Base-by-base conservation (phyloP, 1,140 invertebrate species). In the Lordiphosa mommai region DNA sequence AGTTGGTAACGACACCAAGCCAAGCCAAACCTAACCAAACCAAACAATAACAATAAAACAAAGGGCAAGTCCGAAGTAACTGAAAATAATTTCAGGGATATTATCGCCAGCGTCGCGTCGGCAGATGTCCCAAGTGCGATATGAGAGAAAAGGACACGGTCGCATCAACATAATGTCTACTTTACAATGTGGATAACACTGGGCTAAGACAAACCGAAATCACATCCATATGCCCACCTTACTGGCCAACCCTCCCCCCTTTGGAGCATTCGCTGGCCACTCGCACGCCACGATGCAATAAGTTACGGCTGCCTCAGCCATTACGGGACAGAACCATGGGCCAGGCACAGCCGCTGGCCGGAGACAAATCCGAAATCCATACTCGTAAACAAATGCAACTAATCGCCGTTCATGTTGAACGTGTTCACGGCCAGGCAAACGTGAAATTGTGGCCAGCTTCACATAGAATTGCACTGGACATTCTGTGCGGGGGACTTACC, bases 331-430 rank as follows among this genome's bases (percentile, higher is more conserved):
- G 43, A 53, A 13, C 14, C 27, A 17, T 46, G 52, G 16, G 36
- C 66, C 36, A 56, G 52, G 68, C 68, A 68, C 52, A 74, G 71
- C 61, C 71, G 67, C 43, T 32, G 43, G 43, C 44, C 9, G 44
- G 76, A 77, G 72, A 82, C 77, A 82, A 82, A 82, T 82, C 79
- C 77, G 56, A 82, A 82, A 82, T 82, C 77, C 77, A 82, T 82
- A 84, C 77, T 84, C 77, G 73, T 82, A 82, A 82, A 84, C 77
- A 82, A 82, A 84, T 82, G 77, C 77, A 82, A 84, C 77, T 82
- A 82, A 82, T 82, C 77, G 77, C 77, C 77, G 67, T 72, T 82
- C 77, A 84, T 82, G 77, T 82, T 60, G 77, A 82, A 82, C 77
- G 77, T 82, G 77, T 82, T 84, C 77, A 82, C 77, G 79, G 68